A percentile compares a stretch with the other conserved stretches of the same genome.
Conservation (phyloP, 53 echinoderm and acorn worm species). For the Luidia sarsii region DNA sequence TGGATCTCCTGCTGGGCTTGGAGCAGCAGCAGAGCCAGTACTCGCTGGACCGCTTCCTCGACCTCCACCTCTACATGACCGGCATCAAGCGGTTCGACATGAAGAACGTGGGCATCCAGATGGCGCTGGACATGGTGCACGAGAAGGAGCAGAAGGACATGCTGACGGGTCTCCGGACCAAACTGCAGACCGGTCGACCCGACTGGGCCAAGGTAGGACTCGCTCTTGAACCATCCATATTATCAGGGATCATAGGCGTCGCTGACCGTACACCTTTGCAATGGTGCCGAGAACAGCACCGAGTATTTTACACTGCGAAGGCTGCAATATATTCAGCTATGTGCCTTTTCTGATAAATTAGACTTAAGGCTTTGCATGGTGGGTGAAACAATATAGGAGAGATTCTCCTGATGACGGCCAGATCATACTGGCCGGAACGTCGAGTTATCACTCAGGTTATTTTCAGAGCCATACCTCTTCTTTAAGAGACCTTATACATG, state of each 20-base stretch:
- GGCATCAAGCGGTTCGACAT: constrained; percentile 38
- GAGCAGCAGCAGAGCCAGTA: constrained; percentile 57
- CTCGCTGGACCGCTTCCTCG: constrained; percentile 51
- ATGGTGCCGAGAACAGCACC: too few relatives aligned
- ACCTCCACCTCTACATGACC: constrained; percentile 75
- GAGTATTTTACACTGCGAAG: too few relatives aligned
- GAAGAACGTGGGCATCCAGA: constrained; percentile 67
- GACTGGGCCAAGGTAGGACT: constrained; percentile 60
- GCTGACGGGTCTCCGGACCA: constrained; percentile 65
- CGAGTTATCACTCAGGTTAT: too few relatives aligned
- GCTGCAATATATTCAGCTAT: too few relatives aligned
- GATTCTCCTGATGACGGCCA: too few relatives aligned
- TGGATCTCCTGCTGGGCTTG: constrained; percentile 55
- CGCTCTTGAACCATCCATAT: not conserved
- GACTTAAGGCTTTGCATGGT: too few relatives aligned
- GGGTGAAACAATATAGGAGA: too few relatives aligned
- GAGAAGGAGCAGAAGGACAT: constrained; percentile 50
- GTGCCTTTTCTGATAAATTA: too few relatives aligned
- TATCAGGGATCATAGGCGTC: not conserved
- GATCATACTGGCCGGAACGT: too few relatives aligned
- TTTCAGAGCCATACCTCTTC: too few relatives aligned
- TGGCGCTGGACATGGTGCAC: constrained; percentile 63
- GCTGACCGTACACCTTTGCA: too few relatives aligned
- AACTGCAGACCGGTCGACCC: constrained; percentile 60
- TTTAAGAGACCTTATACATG: too few relatives aligned